Percentiles rank a stretch among this genome's conserved stretches.
Evolutionary conservation across 2,888 invertebrate genomes (phyloP).

Genomic region (Lithosia quadra): DNA sequence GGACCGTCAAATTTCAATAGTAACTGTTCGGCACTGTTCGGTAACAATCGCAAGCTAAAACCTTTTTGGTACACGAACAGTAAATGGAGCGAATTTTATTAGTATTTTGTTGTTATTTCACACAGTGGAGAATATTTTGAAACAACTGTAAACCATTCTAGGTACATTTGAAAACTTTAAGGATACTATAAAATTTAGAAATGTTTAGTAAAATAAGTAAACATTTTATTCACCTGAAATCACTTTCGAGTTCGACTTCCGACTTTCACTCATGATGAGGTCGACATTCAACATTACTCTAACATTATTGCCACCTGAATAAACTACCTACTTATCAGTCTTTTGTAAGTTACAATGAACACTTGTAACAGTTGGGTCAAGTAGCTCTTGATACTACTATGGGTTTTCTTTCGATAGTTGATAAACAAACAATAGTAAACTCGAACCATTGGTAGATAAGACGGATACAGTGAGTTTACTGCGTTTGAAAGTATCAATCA

Average conservation of each 20-base stretch:
- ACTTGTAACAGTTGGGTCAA: slow-evolving; percentile 1
- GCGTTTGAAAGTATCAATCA: not conserved
- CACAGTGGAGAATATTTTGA: not conserved
- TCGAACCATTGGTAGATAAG: not conserved
- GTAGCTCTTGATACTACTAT: not conserved
- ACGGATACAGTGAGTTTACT: not conserved
- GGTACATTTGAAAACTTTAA: not conserved
- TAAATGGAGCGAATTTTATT: slow-evolving; percentile 19
- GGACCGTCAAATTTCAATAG: slow-evolving; percentile 33
- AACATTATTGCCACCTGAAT: no score
- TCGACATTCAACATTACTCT: not conserved
- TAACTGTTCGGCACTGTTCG: slow-evolving; percentile 28
- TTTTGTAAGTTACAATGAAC: not conserved
- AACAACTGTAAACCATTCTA: not conserved
- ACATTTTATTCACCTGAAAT: no score
- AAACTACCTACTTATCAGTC: no score
- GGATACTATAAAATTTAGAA: not conserved
- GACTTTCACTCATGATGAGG: not conserved
- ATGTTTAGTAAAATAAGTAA: not conserved
- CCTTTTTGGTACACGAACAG: slow-evolving; percentile 24
- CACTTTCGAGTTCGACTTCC: not conserved
- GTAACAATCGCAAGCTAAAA: slow-evolving; percentile 13
- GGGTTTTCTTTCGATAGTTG: not conserved
- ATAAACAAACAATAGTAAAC: not conserved
- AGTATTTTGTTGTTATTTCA: not conserved